Evolutionary conservation across 2,797 vertebrate species (phyloP), one percentile per base, ranked within the genome.

Genomic region (Falco peregrinus): DNA sequence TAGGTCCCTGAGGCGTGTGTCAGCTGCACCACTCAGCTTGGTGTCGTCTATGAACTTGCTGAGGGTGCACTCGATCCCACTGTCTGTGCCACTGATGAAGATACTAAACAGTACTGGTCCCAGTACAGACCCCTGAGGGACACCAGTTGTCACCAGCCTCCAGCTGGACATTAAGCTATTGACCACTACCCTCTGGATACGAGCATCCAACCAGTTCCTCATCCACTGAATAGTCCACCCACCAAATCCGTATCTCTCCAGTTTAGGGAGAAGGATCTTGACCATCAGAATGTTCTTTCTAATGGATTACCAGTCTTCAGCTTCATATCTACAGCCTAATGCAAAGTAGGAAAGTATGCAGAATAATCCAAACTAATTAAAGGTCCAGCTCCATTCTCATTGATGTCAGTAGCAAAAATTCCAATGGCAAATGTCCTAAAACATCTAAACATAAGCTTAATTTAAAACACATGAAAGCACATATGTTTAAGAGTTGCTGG

Each of bases 361-460:
- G 68, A 95, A 94, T 59, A 91, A 82, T 73, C 57, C 80, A 61
- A 89, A 84, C 69, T 76, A 92, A 78, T 81, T 57, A 75, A 93
- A 85, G 56, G 59, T 84, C 61, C 86, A 86, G 54, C 57, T 80
- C 50, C 50, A 21, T 69, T 80, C 64, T 69, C 93, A 85, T 31
- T 89, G 82, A 94, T 95, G 89, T 83, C 87, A 85, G 94, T 80
- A 92, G 94, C 93, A 95, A 93, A 94, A 93, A 70, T 80, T 76
- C 87, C 87, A 94, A 87, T 57, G 45, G 84, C 75, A 92, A 94
- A 95, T 84, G 76, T 87, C 87, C 82, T 80, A 80, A 89, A 91
- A 83, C 45, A 91, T 91, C 79, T 86, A 88, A 95, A 95, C 47
- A 82, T 31, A 77, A 78, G 43, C 59, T 69, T 87, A 92, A 95